Evolutionary conservation across 2,113 vertebrate genomes (phyloP), one percentile per base, ranked within the genome.

Genomic region (Planiliza haematocheilus): DNA sequence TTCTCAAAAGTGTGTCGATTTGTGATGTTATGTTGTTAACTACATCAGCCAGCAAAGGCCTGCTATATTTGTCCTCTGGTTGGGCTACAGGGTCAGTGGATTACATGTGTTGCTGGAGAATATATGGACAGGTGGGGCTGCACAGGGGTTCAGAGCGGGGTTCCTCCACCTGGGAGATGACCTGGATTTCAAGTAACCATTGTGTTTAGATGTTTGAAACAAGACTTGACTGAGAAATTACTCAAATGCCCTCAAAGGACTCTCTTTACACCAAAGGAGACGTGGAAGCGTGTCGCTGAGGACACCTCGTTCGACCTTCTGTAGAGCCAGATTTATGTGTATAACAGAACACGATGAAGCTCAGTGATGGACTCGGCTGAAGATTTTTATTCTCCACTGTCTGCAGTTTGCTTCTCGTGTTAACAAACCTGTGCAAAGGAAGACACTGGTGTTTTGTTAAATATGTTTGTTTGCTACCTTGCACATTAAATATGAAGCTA

Each of bases 121-220:
- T 60, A 77, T 21, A 1, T 61, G 51, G 69, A 61, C 77, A 74
- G 58, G 63, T 59, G 56, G 71, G 39, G 68, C 76, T 73, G 49
- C 38, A 34, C 45, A 14, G 42, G 17, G 70, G 84, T 59, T 82
- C 79, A 83, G 51, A 84, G 75, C 63, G 9, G 13, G 58, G 64
- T 60, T 74, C 51, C 46, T 85, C 51, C 87, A 73, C 77, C 30
- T 50, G 83, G 59, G 85, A 70, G 24, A 13, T 81, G 88, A 81
- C 85, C 88, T 89, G 86, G 81, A 85, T 89, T 86, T 77, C 37
- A 82, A 78, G 48, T n/a, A 74, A 60, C 46, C 13, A 16, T 61
- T 68, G 17, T 48, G 37, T 65, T 74, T 48, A 39, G 49, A 73
- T 63, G 56, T 65, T 79, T 57, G 46, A 82, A 79, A 70, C 36